phyloP scores from a whole-genome alignment of 2,888 invertebrate genomes.

The Siphlonurus alternatus region DNA sequence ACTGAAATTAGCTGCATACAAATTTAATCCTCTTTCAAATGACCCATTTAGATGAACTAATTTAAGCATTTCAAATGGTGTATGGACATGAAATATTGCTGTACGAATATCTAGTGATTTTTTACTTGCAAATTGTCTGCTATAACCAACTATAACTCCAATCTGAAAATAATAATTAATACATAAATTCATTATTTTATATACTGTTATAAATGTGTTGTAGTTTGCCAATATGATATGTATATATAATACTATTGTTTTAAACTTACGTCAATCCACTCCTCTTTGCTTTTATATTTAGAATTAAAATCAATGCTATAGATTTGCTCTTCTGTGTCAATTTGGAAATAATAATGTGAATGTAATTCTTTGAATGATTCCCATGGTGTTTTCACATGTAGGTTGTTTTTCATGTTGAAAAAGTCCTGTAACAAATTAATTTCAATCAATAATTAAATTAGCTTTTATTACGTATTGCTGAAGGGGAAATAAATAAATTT shows the following conservation, averaged over 20 bases:
- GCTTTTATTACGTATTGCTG: too few species aligned
- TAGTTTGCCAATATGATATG: constrained; percentile 10
- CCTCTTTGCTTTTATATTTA: constrained; percentile 26
- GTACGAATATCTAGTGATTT: constrained; percentile 28
- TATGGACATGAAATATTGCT: constrained; percentile 24
- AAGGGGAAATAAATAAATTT: too few species aligned
- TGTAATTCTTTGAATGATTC: constrained; percentile 28
- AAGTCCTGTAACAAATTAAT: constrained; percentile 26
- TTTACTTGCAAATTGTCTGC: constrained; percentile 23
- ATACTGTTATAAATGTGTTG: background rate
- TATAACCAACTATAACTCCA: constrained; percentile 34
- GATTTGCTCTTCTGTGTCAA: constrained; percentile 15
- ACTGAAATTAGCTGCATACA: background rate
- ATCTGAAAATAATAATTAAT: too few species aligned
- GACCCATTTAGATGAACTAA: constrained; percentile 5
- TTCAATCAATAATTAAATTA: background rate
- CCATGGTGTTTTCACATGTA: constrained; percentile 39
- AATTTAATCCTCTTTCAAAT: constrained; percentile 8
- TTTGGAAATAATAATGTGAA: constrained; percentile 31
- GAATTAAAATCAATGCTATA: constrained; percentile 33
- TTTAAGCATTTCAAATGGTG: constrained; percentile 11
- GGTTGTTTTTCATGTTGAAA: constrained; percentile 35
- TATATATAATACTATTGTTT: constrained; percentile 10
- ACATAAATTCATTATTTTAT: background rate
- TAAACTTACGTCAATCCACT: constrained; percentile 31